phyloP scores from a whole-genome alignment of 2,113 vertebrate species.

The Spea bombifrons region DNA sequence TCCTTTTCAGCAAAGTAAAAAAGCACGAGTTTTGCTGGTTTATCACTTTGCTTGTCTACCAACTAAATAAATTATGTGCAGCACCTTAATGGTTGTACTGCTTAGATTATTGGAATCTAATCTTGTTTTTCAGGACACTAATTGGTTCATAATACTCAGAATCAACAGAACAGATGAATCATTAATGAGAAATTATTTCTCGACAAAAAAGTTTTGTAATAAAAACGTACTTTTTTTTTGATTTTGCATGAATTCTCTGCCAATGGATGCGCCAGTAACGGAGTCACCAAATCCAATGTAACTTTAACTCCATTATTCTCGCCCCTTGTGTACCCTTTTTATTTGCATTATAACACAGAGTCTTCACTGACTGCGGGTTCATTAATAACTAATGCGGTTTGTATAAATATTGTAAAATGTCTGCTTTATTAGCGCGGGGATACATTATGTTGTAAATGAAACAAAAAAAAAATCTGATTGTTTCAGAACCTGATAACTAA shows the following conservation, averaged over 20 bases:
- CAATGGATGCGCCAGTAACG: neutral
- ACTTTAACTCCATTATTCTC: neutral
- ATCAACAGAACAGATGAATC: neutral
- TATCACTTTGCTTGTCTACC: too few species aligned
- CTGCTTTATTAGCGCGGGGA: conserved; percentile 26
- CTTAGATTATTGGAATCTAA: too few species aligned
- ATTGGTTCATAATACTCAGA: neutral
- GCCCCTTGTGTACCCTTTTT: neutral
- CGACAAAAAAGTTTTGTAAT: neutral
- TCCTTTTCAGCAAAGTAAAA: too few species aligned
- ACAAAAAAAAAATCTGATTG: neutral
- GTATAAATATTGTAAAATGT: conserved; percentile 40
- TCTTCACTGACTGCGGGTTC: neutral
- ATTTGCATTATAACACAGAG: conserved; percentile 24
- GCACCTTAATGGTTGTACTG: too few species aligned
- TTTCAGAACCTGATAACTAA: neutral
- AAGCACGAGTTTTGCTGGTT: too few species aligned
- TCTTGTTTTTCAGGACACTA: neutral
- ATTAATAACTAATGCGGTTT: conserved; percentile 38
- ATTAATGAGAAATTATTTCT: neutral
- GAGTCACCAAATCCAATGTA: neutral
- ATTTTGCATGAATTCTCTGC: neutral
- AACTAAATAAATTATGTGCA: neutral
- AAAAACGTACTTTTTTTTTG: neutral
- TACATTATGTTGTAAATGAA: conserved; percentile 22